phyloP scores from a whole-genome alignment of 2,888 invertebrate species.

The Drosophila mulleri region DNA sequence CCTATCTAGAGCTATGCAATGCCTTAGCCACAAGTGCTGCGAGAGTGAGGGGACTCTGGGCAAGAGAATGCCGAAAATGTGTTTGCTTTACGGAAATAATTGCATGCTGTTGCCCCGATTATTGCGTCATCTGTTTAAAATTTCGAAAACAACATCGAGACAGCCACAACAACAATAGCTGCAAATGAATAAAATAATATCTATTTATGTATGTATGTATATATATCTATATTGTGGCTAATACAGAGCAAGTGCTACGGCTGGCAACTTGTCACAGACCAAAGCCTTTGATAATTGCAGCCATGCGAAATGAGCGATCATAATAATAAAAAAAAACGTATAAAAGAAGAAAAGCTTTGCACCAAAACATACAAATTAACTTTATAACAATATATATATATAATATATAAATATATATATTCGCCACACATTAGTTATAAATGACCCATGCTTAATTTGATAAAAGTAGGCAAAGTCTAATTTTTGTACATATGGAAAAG shows the following conservation, averaged over 20 bases:
- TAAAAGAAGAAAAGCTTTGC: not conserved
- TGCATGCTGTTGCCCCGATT: slow-evolving; percentile 45
- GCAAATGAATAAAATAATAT: slow-evolving; percentile 30
- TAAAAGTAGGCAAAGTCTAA: not conserved
- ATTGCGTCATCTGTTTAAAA: slow-evolving; percentile 61
- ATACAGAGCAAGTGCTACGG: slow-evolving; percentile 21
- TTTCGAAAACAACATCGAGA: slow-evolving; percentile 53
- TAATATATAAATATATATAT: not conserved
- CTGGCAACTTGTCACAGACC: slow-evolving; percentile 55
- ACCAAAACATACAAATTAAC: not conserved
- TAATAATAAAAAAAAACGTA: slow-evolving; percentile 2
- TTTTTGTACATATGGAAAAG: not conserved
- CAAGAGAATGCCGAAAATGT: slow-evolving; percentile 54
- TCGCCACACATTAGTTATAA: not conserved
- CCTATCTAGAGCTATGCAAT: slow-evolving; percentile 13
- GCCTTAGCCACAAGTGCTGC: slow-evolving; percentile 19
- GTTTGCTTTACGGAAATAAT: slow-evolving; percentile 62
- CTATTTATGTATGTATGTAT: not conserved
- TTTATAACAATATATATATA: not conserved
- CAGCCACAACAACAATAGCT: slow-evolving; percentile 44
- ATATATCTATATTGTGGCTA: slow-evolving; percentile 2
- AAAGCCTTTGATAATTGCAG: slow-evolving; percentile 58
- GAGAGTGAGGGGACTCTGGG: slow-evolving; percentile 40
- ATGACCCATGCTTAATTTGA: not conserved
- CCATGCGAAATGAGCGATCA: slow-evolving; percentile 42